phyloP scores from a whole-genome alignment of 2,113 vertebrate genomes.

The Neomonachus schauinslandi region DNA sequence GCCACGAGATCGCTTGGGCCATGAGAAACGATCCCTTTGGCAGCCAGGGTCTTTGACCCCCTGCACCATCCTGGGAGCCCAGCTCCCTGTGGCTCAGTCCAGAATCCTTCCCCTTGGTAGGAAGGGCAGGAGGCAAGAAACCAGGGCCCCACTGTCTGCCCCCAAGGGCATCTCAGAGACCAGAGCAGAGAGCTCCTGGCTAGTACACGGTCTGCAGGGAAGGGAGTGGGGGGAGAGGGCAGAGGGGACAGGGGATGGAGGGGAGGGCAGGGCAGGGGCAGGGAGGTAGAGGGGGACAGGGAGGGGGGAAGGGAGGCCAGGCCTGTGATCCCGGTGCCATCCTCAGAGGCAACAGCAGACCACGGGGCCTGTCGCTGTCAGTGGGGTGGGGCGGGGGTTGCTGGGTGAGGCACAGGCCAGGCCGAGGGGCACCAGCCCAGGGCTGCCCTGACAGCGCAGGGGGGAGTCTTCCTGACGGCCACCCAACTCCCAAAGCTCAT shows the following conservation, averaged over 20 bases:
- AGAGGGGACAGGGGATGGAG: too few relatives aligned
- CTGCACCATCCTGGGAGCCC: not conserved
- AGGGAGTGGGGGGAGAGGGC: not conserved
- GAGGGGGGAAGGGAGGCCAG: too few relatives aligned
- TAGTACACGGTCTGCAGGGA: fast-evolving
- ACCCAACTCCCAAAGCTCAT: not conserved
- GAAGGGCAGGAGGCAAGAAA: not conserved
- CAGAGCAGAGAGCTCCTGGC: not conserved
- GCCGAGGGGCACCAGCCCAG: not conserved
- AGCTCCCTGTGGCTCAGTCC: fast-evolving
- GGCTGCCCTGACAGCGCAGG: not conserved
- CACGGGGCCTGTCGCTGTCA: not conserved
- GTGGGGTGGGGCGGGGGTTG: fast-evolving
- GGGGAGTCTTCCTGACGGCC: fast-evolving
- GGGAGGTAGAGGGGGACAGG: too few relatives aligned
- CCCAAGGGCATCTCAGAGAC: not conserved
- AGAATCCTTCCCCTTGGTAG: not conserved
- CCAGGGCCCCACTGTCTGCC: not conserved
- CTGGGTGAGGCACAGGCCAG: not conserved
- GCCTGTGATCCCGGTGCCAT: too few relatives aligned
- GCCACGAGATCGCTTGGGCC: not conserved
- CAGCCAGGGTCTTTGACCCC: not conserved
- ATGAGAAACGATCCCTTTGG: not conserved
- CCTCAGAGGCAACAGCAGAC: too few relatives aligned
- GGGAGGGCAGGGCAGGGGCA: too few relatives aligned